Conservation (phyloP, 2,888 invertebrate species). For the Globia sparganii region DNA sequence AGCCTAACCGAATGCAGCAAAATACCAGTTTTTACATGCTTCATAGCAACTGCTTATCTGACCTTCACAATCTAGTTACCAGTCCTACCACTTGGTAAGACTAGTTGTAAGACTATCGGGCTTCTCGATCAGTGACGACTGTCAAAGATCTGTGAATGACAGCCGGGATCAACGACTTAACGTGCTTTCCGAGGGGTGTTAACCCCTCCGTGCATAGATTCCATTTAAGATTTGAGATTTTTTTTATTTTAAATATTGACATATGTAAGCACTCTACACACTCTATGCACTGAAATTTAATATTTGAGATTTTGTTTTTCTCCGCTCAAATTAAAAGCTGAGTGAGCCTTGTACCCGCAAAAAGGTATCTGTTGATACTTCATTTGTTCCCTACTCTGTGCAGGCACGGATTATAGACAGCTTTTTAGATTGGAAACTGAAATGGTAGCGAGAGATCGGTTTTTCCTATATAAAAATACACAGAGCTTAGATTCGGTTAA, state of each 20-base stretch:
- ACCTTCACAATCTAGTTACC: neutral
- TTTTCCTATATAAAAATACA: slow-evolving; percentile 31
- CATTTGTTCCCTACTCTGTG: slow-evolving; percentile 30
- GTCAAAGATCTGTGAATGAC: neutral
- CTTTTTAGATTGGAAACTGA: slow-evolving; percentile 41
- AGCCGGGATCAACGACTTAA: neutral
- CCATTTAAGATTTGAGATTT: too few species aligned
- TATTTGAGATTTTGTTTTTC: neutral
- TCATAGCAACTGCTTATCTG: neutral
- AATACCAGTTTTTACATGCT: neutral
- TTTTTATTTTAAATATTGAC: too few species aligned
- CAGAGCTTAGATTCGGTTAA: slow-evolving; percentile 16
- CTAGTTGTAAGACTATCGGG: neutral
- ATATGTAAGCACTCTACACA: neutral
- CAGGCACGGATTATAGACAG: slow-evolving; percentile 29
- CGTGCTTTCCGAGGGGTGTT: neutral
- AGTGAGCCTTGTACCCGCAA: neutral
- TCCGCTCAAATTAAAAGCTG: neutral
- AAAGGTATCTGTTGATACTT: neutral
- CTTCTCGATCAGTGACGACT: neutral
- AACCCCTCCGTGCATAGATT: too few species aligned
- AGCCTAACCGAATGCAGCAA: neutral
- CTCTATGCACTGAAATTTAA: neutral
- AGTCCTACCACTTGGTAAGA: neutral
- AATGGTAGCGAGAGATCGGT: slow-evolving; percentile 17